Evolutionary conservation across 1,140 invertebrate genomes (phyloP), one percentile per base, ranked within the genome.

Genomic region (Drosophila serrata): DNA sequence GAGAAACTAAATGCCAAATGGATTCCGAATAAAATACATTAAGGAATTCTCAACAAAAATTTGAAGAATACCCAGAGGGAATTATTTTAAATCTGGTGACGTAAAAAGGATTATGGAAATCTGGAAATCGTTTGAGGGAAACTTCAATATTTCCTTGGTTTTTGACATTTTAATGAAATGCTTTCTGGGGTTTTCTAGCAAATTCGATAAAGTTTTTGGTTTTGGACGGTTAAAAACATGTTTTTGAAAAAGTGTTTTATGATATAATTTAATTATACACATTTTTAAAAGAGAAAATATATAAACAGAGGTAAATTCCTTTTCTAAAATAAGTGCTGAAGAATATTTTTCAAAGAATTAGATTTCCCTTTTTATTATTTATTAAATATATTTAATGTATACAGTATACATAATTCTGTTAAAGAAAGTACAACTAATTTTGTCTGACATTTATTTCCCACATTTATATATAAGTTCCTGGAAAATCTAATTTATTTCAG

Each of bases 1-100:
- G 35, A 11, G 19, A 39, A 15, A 29, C 12, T 40, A 5, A 68
- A 59, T 29, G n/a, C 31, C 27, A 49, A 49, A 46, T 67, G 53
- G 37, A n/a, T 19, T 48, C 15, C 43, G 27, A 35, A 22, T 22
- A 13, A 35, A 22, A 27, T 13, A 17, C 15, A 13, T 67, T n/a
- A 11, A 17, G 5, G 15, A 17, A 8, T 13, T 46, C 6, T 11
- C 8, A 22, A 15, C 13, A 3, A 22, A n/a, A 53, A 31, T 35
- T 22, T 4, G 11, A 11, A n/a, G 1, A 53, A 35, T 22, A 35
- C 5, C 15, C 19, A 0, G 2, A 1, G 1, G 3, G 5, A 55
- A n/a, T 55, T 13, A 22, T 55, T 55, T 37, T n/a, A 55, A 24
- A 55, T 55, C 33, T 24, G 51, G 8, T 11, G 3, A 55, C 15